Evolutionary conservation across 2,797 vertebrate species (phyloP).

Genomic region (Knipowitschia caucasica): DNA sequence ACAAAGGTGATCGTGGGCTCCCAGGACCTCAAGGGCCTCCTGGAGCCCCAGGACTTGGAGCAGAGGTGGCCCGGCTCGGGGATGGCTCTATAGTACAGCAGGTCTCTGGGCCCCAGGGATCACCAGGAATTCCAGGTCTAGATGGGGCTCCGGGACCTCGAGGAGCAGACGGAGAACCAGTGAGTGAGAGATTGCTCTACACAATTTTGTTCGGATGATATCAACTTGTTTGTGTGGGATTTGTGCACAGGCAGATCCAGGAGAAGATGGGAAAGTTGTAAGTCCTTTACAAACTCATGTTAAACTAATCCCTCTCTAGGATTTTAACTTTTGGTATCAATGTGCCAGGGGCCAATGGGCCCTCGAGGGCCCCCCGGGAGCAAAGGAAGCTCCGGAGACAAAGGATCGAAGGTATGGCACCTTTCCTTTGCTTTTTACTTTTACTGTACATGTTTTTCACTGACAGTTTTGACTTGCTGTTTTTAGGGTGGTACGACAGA

Average conservation of each 20-base stretch:
- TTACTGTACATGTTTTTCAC: background rate
- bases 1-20: constrained; percentile 81
- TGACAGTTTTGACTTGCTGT: background rate
- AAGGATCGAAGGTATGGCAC: constrained; percentile 83
- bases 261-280: constrained; percentile 86
- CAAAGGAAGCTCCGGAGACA: constrained; percentile 73
- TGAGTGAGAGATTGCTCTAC: constrained; percentile 58
- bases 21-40: constrained; percentile 66
- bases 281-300: constrained; percentile 41
- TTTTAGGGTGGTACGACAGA: too few relatives aligned
- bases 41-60: constrained; percentile 68
- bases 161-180: constrained; percentile 81
- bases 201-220: background rate
- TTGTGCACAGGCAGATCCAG: constrained; percentile 81
- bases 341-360: constrained; percentile 78
- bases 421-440: background rate
- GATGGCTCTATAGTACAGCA: constrained; percentile 63
- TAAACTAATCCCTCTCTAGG: background rate
- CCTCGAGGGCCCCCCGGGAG: constrained; percentile 80
- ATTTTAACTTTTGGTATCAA: background rate
- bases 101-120: constrained; percentile 63
- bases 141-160: constrained; percentile 69
- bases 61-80: constrained; percentile 47
- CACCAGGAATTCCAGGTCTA: constrained; percentile 63
- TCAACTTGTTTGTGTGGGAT: background rate